A percentile compares a stretch with the other conserved stretches of the same genome.
Evolutionary conservation across 2,888 invertebrate species (phyloP).

Genomic region (Eueremaeus valkanovi): DNA sequence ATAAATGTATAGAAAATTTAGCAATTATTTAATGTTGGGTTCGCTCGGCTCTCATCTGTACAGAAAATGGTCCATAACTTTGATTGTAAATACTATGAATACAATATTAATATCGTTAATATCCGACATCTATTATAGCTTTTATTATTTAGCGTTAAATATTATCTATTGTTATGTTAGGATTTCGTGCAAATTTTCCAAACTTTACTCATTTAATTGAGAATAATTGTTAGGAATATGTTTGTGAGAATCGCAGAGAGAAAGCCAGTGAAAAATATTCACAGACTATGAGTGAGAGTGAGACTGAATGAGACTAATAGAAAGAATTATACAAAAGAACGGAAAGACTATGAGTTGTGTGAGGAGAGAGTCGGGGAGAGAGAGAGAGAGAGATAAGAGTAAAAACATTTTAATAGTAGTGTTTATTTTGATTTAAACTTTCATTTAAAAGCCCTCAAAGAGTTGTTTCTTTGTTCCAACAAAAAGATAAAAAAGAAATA

Average conservation of each 20-base stretch:
- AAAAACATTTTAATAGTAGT: conserved; percentile 8
- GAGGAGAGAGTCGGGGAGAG: no score
- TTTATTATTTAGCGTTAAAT: conserved; percentile 5
- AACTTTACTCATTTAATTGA: conserved; percentile 23
- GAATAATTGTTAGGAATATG: conserved; percentile 9
- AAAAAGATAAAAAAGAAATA: background rate
- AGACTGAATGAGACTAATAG: background rate
- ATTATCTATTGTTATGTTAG: conserved; percentile 15
- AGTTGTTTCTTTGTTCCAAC: conserved; percentile 8
- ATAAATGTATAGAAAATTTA: background rate
- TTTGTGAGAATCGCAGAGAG: background rate
- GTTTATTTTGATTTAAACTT: background rate
- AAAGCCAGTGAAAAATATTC: background rate
- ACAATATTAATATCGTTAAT: conserved; percentile 13
- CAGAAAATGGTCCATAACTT: background rate
- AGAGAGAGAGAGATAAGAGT: conserved; percentile 6
- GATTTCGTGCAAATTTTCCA: conserved; percentile 3
- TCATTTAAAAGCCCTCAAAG: background rate
- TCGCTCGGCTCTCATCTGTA: background rate
- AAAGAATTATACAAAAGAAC: background rate
- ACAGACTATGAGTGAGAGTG: background rate
- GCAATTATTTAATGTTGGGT: conserved; percentile 1
- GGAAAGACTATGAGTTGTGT: background rate
- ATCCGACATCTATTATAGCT: conserved; percentile 9
- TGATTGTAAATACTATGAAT: background rate